Evolutionary conservation across 1,140 invertebrate genomes (phyloP), one percentile per base, ranked within the genome.

Genomic region (Ylistrum balloti): DNA sequence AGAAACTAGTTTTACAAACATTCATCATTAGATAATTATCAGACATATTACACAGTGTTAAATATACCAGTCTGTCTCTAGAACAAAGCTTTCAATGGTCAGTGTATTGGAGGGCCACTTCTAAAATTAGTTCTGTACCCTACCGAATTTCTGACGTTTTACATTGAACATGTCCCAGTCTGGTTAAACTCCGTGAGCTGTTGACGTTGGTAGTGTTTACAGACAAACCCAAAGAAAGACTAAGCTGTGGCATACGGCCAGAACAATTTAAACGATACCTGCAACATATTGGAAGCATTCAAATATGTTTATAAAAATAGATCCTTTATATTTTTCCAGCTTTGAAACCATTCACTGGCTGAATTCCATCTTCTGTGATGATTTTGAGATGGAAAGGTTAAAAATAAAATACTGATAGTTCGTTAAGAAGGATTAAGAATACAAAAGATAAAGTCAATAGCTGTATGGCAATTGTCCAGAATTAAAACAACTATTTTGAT

Each of bases 21-120:
- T 28, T 74, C n/a, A 74, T 74, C 56, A 74, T 74, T 74, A 74
- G 56, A 74, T 74, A 74, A 74, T n/a, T 74, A 74, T 74, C 56
- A 74, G 56, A 28, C 13, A n/a, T 74, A 74, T 28, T 74, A 28
- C n/a, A 74, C 20, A 45, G 41, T 0, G 7, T 45, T 45, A 1
- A 1, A 17, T 22, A n/a, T 74, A 5, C 56, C 28, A n/a, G 1
- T 74, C 56, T 74, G 56, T n/a, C 5, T n/a, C 56, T 5, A 74
- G 56, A 74, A n/a, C 22, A 74, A 74, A 74, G n/a, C n/a, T 5
- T 74, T 9, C 22, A 17, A 11, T 11, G 56, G 56, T 74, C 56
- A 74, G 56, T 74, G 2, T 28, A 28, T 11, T 5, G 22, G 56
- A 2, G 11, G 1, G n/a, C 35, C 35, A 28, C 1, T 74, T n/a